Conservation (phyloP, 2,113 vertebrate genomes). For the Panthera uncia region DNA sequence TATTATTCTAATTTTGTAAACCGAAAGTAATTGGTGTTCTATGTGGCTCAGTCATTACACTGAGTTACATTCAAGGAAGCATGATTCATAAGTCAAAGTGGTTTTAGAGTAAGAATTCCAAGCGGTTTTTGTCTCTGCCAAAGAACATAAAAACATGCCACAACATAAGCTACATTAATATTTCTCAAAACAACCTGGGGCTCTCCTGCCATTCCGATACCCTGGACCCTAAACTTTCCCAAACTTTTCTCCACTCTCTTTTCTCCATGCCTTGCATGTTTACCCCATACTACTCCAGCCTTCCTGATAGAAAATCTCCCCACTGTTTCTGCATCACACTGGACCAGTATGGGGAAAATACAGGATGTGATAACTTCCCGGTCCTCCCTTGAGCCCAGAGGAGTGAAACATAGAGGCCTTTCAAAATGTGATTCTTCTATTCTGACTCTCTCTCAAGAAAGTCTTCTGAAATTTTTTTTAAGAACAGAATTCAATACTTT, state of each 20-base stretch:
- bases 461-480: not conserved
- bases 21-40: not conserved
- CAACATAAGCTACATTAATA: not conserved
- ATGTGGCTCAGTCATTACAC: not conserved
- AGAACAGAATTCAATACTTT: not conserved
- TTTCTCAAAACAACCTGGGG: not conserved
- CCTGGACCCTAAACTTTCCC: not conserved
- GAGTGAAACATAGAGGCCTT: not conserved
- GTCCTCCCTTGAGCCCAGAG: not conserved
- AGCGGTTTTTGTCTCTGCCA: not conserved
- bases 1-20: not conserved
- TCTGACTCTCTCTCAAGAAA: not conserved
- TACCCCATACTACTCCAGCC: not conserved
- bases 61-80: not conserved
- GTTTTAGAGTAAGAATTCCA: not conserved
- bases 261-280: not conserved
- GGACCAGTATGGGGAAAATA: not conserved
- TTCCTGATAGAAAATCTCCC: not conserved
- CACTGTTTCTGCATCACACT: not conserved
- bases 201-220: not conserved
- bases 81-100: not conserved
- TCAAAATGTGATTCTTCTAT: not conserved
- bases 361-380: not conserved
- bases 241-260: not conserved
- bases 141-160: not conserved